A percentile compares a stretch with the other conserved stretches of the same genome.
phyloP scores from a whole-genome alignment of 1,140 invertebrate species.

The Sycophaga agraensis region DNA sequence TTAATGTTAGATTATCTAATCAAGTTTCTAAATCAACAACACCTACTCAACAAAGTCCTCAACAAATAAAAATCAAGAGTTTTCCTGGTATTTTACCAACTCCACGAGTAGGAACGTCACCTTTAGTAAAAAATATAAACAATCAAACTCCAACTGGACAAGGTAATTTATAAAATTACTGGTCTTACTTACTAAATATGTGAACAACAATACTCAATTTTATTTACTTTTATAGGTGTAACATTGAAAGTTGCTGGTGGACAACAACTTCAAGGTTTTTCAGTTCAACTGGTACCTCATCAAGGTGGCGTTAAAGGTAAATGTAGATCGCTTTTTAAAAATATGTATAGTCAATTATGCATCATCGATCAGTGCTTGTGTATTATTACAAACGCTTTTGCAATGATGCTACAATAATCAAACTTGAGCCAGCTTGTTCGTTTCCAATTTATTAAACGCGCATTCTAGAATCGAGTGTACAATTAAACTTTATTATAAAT shows the following conservation, averaged over 20 bases:
- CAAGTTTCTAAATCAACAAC: constrained; percentile 44
- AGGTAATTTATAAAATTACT: constrained; percentile 36
- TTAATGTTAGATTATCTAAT: constrained; percentile 58
- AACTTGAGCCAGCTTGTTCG: constrained; percentile 28
- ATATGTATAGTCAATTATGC: constrained; percentile 19
- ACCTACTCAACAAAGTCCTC: constrained; percentile 32
- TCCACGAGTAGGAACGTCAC: constrained; percentile 54
- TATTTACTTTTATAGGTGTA: constrained; percentile 44
- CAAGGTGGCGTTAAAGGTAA: constrained; percentile 62
- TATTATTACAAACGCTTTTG: constrained; percentile 55
- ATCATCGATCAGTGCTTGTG: constrained; percentile 54
- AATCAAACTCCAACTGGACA: constrained; percentile 44
- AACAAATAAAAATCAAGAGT: constrained; percentile 47
- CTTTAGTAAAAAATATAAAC: constrained; percentile 47
- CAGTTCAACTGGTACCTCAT: constrained; percentile 64
- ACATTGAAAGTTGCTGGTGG: constrained; percentile 55
- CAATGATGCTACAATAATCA: constrained; percentile 28
- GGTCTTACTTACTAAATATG: neutral
- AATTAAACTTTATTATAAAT: neutral
- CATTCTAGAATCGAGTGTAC: constrained; percentile 49
- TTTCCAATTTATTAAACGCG: constrained; percentile 37
- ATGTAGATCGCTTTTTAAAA: neutral
- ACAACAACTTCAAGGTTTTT: constrained; percentile 58
- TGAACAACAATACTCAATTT: neutral
- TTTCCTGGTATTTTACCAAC: constrained; percentile 46